These are phyloP conservation scores for Nyleta sp. DNA, from an alignment of 2,888 invertebrate genomes.

Conservation along the genomic window DNA sequence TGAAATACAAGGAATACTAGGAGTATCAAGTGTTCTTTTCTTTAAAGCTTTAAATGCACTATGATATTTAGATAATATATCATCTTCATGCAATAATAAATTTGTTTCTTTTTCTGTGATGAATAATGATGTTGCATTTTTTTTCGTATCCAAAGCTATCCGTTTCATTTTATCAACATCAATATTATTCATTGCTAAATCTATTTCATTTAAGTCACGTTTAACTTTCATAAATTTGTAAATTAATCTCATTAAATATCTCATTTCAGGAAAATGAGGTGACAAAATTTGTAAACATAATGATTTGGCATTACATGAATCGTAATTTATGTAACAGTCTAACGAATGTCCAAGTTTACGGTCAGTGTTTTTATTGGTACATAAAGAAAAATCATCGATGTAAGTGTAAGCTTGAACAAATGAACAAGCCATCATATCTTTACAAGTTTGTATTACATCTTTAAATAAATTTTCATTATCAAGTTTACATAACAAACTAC, in stretches of 20 bases:
- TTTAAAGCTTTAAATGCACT: slow-evolving; percentile 5
- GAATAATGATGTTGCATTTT: not conserved
- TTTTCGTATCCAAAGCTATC: not conserved
- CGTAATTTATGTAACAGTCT: slow-evolving; percentile 34
- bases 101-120: not conserved
- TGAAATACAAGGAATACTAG: not conserved
- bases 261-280: slow-evolving; percentile 49
- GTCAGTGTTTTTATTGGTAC: not conserved
- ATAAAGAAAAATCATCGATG: not conserved
- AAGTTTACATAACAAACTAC: slow-evolving; percentile 21
- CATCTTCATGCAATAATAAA: not conserved
- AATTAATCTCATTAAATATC: slow-evolving; percentile 34
- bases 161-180: slow-evolving; percentile 1
- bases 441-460: slow-evolving; percentile 13
- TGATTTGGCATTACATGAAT: slow-evolving; percentile 28
- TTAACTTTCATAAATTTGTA: slow-evolving; percentile 20
- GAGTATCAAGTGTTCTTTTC: not conserved
- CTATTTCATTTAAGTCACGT: slow-evolving; percentile 8
- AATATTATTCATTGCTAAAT: slow-evolving; percentile 5
- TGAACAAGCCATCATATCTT: not conserved
- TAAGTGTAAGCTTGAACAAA: slow-evolving; percentile 6
- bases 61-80: not conserved
- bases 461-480: not conserved
- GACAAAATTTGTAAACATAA: slow-evolving; percentile 44
- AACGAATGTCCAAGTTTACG: slow-evolving; percentile 5